Evolutionary conservation across 2,888 invertebrate species (phyloP).

Genomic region (Drosophila phalerata): DNA sequence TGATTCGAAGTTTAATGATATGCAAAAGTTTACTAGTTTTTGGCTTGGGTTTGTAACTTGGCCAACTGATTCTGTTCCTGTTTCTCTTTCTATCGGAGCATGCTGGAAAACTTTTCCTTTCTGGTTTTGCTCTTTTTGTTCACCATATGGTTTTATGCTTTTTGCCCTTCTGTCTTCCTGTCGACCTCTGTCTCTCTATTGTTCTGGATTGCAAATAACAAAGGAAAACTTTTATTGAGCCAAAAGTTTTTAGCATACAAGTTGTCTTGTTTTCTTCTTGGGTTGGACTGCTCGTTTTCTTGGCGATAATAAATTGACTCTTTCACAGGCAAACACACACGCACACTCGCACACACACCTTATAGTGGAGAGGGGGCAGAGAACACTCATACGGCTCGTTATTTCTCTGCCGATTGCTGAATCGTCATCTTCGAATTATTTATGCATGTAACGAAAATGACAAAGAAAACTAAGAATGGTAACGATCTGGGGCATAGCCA

Average conservation of each 20-base stretch:
- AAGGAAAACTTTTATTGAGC: constrained; percentile 78
- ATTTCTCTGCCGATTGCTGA: constrained; percentile 56
- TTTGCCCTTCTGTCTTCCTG: constrained; percentile 11
- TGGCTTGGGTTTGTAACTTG: constrained; percentile 61
- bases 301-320: constrained; percentile 78
- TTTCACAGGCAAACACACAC: constrained; percentile 27
- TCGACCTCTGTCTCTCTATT: constrained; percentile 43
- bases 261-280: constrained; percentile 68
- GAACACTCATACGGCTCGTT: constrained; percentile 49
- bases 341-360: constrained; percentile 22
- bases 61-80: constrained; percentile 52
- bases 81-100: constrained; percentile 27
- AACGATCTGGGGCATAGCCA: constrained; percentile 5
- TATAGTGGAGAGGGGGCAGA: constrained; percentile 11
- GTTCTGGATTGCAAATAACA: constrained; percentile 69
- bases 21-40: constrained; percentile 77
- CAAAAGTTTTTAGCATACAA: constrained; percentile 78
- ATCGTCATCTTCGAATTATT: constrained; percentile 78
- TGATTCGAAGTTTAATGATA: constrained; percentile 75
- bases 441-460: constrained; percentile 71
- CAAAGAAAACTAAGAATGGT: constrained; percentile 38
- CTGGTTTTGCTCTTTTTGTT: constrained; percentile 56
- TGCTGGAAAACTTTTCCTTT: constrained; percentile 59
- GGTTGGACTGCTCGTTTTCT: constrained; percentile 55
- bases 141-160: constrained; percentile 34